Conservation (phyloP, 2,888 invertebrate species). For the Ichneumoninae sp. region DNA sequence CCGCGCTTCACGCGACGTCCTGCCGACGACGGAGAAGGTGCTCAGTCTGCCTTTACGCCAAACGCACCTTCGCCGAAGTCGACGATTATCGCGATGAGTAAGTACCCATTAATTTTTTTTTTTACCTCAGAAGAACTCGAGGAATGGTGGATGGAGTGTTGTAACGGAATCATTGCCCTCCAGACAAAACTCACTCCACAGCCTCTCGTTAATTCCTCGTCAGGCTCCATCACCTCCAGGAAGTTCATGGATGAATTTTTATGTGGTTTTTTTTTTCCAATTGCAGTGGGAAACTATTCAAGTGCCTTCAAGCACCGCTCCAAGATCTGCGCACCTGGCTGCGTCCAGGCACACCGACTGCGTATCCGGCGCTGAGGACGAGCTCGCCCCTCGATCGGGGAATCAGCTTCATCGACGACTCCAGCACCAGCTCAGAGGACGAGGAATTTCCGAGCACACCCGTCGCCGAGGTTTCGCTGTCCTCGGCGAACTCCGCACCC, state of each 20-base stretch:
- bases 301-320: constrained; percentile 87
- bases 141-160: not conserved
- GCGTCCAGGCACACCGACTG: constrained; percentile 81
- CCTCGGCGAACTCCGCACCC: constrained; percentile 79
- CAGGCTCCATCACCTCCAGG: constrained; percentile 5
- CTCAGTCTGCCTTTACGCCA: constrained; percentile 87
- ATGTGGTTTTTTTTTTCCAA: constrained; percentile 27
- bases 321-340: constrained; percentile 87
- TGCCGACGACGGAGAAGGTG: constrained; percentile 85
- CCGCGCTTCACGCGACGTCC: constrained; percentile 81
- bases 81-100: constrained; percentile 85
- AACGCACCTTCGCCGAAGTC: constrained; percentile 86
- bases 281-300: constrained; percentile 86
- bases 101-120: constrained; percentile 71
- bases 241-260: constrained; percentile 20
- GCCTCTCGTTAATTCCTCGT: constrained; percentile 12
- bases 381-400: constrained; percentile 80
- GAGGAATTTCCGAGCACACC: constrained; percentile 85
- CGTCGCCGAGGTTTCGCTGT: constrained; percentile 83
- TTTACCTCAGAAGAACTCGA: not conserved
- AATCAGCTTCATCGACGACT: constrained; percentile 82
- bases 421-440: constrained; percentile 81
- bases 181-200: not conserved
- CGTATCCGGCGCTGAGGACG: constrained; percentile 76
- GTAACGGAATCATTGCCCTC: not conserved